Percentiles rank a stretch among this genome's conserved stretches.
phyloP scores from a whole-genome alignment of 2,888 invertebrate genomes.

The Aproaerema taeniolella region DNA sequence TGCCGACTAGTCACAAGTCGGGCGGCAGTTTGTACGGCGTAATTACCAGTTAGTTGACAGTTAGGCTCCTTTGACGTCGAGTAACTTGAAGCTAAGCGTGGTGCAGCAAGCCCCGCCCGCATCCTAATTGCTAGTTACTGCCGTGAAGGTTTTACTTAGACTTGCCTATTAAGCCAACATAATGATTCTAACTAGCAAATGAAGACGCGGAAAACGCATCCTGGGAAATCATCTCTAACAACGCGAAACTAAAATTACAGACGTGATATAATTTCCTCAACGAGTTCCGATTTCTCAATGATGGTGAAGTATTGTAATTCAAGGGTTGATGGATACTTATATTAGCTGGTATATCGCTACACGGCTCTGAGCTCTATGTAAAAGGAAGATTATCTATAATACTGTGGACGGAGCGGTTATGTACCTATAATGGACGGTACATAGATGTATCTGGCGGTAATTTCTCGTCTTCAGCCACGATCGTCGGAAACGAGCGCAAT shows the following conservation, averaged over 20 bases:
- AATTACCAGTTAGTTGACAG: conserved; percentile 57
- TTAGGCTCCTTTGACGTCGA: conserved; percentile 50
- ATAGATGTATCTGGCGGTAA: conserved; percentile 50
- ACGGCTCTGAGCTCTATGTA: conserved; percentile 8
- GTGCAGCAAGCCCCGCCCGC: conserved; percentile 26
- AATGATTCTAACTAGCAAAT: conserved; percentile 25
- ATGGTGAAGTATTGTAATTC: conserved; percentile 36
- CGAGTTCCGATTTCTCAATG: conserved; percentile 43
- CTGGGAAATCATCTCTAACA: conserved; percentile 49
- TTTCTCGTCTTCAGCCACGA: conserved; percentile 51
- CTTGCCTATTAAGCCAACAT: conserved; percentile 7
- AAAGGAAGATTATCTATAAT: conserved; percentile 10
- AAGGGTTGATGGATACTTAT: conserved; percentile 21
- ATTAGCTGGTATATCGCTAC: conserved; percentile 3
- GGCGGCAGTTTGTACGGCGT: conserved; percentile 37
- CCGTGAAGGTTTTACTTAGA: conserved; percentile 1
- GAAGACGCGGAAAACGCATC: conserved; percentile 48
- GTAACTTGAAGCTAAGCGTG: conserved; percentile 36
- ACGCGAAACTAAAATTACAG: conserved; percentile 47
- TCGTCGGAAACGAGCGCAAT: conserved; percentile 67
- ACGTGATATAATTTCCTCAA: conserved; percentile 48
- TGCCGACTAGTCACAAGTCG: conserved; percentile 30
- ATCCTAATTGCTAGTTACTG: conserved; percentile 19
- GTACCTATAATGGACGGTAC: conserved; percentile 16
- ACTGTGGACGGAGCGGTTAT: conserved; percentile 10